Evolutionary conservation across 2,888 invertebrate genomes (phyloP).

Genomic region (Helobdella robusta): DNA sequence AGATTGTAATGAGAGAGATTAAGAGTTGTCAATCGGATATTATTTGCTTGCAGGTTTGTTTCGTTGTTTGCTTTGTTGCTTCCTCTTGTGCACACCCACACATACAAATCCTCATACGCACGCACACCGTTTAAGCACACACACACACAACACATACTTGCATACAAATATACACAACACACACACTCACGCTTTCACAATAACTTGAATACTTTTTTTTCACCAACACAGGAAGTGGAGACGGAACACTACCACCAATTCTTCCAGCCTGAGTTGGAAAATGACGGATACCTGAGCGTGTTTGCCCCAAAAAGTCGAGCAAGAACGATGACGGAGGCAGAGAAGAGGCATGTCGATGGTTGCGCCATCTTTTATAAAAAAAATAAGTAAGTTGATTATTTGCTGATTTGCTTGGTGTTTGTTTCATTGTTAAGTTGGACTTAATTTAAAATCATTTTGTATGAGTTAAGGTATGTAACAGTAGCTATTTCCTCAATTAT

Average conservation of each 20-base stretch:
- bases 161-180: too few species aligned
- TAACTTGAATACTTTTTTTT: too few species aligned
- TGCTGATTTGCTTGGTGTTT: background rate
- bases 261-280: slow-evolving; percentile 84
- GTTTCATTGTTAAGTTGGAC: background rate
- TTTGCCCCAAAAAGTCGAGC: slow-evolving; percentile 96
- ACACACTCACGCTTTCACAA: too few species aligned
- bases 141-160: too few species aligned
- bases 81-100: background rate
- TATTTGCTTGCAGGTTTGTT: slow-evolving; percentile 73
- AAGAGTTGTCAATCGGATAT: slow-evolving; percentile 91
- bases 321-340: slow-evolving; percentile 92
- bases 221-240: slow-evolving; percentile 72
- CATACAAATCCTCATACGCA: too few species aligned
- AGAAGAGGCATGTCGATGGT: slow-evolving; percentile 94
- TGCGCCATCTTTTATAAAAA: slow-evolving; percentile 88
- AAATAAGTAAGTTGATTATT: slow-evolving; percentile 45
- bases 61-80: background rate
- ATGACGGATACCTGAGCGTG: slow-evolving; percentile 77
- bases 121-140: too few species aligned
- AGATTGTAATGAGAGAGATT: slow-evolving; percentile 91
- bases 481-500: too few species aligned
- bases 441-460: background rate
- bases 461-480: too few species aligned
- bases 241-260: slow-evolving; percentile 96